phyloP scores from a whole-genome alignment of 1,140 invertebrate species.

The Conopomorpha cramerella region DNA sequence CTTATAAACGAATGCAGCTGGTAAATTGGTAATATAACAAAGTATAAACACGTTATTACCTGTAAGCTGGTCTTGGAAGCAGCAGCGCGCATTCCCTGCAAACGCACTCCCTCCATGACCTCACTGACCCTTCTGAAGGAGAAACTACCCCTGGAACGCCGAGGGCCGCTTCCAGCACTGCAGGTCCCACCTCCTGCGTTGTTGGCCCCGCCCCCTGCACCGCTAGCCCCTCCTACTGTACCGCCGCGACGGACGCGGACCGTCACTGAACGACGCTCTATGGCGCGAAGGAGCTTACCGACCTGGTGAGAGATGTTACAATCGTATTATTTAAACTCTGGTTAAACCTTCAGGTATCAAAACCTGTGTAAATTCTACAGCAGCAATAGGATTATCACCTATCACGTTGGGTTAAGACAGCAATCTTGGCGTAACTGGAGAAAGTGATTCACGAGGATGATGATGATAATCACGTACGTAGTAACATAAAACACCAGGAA shows the following conservation, averaged over 20 bases:
- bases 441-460: no score
- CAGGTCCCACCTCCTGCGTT: no score
- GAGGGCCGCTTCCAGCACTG: conserved; percentile 12
- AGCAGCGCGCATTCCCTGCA: conserved; percentile 40
- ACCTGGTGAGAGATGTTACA: conserved; percentile 16
- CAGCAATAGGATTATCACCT: no score
- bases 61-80: conserved; percentile 31
- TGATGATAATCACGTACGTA: no score
- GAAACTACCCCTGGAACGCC: conserved; percentile 41
- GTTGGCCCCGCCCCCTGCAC: conserved; percentile 38
- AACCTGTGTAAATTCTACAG: no score
- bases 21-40: no score
- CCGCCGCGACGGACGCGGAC: conserved; percentile 39
- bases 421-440: conserved; percentile 1
- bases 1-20: no score
- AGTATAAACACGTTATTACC: no score
- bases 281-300: conserved; percentile 34
- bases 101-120: conserved; percentile 51
- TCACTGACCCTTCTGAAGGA: conserved; percentile 52
- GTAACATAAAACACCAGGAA: no score
- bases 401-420: no score
- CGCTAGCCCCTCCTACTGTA: conserved; percentile 12
- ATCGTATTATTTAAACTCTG: neutral
- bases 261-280: conserved; percentile 41
- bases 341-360: no score